A percentile compares a stretch with the other conserved stretches of the same genome.
These are phyloP conservation scores for Lanistes nyassanus DNA, from an alignment of 1,140 invertebrate genomes.

Conservation along the genomic window DNA sequence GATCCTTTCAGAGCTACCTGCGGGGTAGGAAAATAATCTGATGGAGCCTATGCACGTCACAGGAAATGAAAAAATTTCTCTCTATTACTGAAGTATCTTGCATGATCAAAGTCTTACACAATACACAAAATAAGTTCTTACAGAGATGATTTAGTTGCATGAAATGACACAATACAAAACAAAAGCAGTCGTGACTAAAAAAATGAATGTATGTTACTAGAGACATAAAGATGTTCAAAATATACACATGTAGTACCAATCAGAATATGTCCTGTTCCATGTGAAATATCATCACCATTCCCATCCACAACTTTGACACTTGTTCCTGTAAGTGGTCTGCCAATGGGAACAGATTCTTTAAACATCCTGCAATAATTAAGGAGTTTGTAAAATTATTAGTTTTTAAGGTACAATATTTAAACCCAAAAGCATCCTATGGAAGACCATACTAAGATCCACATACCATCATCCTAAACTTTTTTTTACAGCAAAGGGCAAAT, in stretches of 20 bases:
- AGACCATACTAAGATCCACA: too few relatives aligned
- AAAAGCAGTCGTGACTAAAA: background rate
- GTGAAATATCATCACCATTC: constrained; percentile 26
- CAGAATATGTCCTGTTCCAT: constrained; percentile 66
- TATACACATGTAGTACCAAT: constrained; percentile 66
- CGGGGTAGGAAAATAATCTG: background rate
- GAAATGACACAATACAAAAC: background rate
- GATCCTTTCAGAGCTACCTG: constrained; percentile 49
- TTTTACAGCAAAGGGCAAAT: too few relatives aligned
- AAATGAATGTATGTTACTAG: background rate
- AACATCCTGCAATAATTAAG: background rate
- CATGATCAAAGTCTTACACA: too few relatives aligned
- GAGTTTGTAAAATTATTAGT: too few relatives aligned
- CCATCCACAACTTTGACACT: constrained; percentile 68
- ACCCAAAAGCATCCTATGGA: too few relatives aligned
- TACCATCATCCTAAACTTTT: too few relatives aligned
- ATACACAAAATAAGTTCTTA: background rate
- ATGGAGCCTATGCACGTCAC: too few relatives aligned
- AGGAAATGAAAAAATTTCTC: too few relatives aligned
- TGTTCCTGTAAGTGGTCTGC: constrained; percentile 74
- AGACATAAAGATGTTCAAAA: background rate
- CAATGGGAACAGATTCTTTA: constrained; percentile 67
- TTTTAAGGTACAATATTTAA: too few relatives aligned
- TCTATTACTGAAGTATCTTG: background rate
- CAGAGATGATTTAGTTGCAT: background rate